Conservation (phyloP, 2,113 vertebrate genomes). For the Monopterus albus region DNA sequence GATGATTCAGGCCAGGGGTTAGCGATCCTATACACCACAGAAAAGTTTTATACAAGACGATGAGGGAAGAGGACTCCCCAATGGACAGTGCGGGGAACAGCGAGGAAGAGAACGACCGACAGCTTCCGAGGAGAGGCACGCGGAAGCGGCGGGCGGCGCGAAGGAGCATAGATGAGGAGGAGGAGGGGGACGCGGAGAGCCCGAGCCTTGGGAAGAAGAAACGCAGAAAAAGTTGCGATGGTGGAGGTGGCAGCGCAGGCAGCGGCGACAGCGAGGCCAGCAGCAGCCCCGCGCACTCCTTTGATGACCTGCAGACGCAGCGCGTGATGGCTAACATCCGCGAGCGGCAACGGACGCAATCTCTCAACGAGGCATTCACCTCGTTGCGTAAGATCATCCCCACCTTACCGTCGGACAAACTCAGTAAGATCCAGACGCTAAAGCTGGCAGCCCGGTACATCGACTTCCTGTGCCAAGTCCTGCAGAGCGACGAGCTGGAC, state of each 20-base stretch:
- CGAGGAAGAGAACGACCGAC: conserved; percentile 92
- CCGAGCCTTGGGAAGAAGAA: conserved; percentile 88
- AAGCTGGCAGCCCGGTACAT: conserved; percentile 97
- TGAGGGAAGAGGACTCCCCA: conserved; percentile 94
- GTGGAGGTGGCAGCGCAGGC: conserved; percentile 86
- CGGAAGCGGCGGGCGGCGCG: conserved; percentile 89
- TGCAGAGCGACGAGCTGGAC: conserved; percentile 98
- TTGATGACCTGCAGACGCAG: conserved; percentile 96
- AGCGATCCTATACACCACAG: conserved; percentile 3
- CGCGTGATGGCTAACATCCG: conserved; percentile 98
- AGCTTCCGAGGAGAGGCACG: conserved; percentile 84
- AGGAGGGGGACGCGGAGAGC: conserved; percentile 85
- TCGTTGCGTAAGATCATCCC: conserved; percentile 97
- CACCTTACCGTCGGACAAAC: conserved; percentile 97
- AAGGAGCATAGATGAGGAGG: conserved; percentile 82
- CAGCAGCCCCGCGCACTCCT: conserved; percentile 89
- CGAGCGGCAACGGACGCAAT: conserved; percentile 96
- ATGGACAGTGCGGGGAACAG: conserved; percentile 96
- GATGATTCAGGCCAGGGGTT: conserved; percentile 21
- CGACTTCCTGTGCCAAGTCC: conserved; percentile 96
- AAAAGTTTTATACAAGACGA: conserved; percentile 81
- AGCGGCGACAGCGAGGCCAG: conserved; percentile 87
- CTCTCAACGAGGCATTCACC: conserved; percentile 96
- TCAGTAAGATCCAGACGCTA: conserved; percentile 99
- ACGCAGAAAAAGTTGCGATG: conserved; percentile 88